These are phyloP conservation scores for Channa striata DNA, from an alignment of 2,797 vertebrate genomes.

Conservation along the genomic window DNA sequence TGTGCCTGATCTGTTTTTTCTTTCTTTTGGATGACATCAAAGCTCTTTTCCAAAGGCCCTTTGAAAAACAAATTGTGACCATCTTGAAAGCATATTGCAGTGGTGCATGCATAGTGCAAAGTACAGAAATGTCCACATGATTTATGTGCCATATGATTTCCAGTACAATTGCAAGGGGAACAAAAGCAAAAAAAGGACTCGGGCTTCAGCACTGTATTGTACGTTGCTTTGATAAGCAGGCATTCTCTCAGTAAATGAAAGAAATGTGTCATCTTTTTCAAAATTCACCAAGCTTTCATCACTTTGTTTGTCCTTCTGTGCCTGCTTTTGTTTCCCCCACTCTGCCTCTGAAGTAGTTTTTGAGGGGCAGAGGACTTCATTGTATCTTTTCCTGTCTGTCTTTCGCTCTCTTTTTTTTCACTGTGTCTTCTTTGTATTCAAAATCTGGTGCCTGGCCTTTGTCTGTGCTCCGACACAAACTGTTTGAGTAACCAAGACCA, in stretches of 20 bases:
- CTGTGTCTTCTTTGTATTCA: constrained; percentile 51
- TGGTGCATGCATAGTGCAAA: constrained; percentile 33
- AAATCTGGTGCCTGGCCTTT: constrained; percentile 48
- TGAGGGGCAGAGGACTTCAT: constrained; percentile 49
- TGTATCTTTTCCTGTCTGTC: constrained; percentile 47
- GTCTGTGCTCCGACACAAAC: constrained; percentile 41
- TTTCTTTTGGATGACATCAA: constrained; percentile 51
- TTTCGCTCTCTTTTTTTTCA: constrained; percentile 22
- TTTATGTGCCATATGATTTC: constrained; percentile 73
- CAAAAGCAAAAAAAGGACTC: constrained; percentile 59
- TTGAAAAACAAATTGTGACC: constrained; percentile 60
- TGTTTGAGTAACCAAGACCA: constrained; percentile 14
- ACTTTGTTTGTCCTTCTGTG: constrained; percentile 64
- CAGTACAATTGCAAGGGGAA: constrained; percentile 53
- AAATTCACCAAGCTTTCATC: constrained; percentile 57
- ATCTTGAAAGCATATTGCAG: constrained; percentile 60
- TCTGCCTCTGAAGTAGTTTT: constrained; percentile 47
- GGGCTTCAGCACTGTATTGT: constrained; percentile 32
- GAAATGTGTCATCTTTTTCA: constrained; percentile 69
- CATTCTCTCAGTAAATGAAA: constrained; percentile 63
- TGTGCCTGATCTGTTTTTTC: constrained; percentile 9
- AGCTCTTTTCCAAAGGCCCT: constrained; percentile 51
- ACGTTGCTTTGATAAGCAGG: constrained; percentile 68
- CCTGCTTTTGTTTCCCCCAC: constrained; percentile 73
- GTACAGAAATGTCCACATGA: constrained; percentile 70